A percentile compares a stretch with the other conserved stretches of the same genome.
These are phyloP conservation scores for Astropecten irregularis DNA, from an alignment of 53 echinoderm and acorn worm species.

Conservation along the genomic window DNA sequence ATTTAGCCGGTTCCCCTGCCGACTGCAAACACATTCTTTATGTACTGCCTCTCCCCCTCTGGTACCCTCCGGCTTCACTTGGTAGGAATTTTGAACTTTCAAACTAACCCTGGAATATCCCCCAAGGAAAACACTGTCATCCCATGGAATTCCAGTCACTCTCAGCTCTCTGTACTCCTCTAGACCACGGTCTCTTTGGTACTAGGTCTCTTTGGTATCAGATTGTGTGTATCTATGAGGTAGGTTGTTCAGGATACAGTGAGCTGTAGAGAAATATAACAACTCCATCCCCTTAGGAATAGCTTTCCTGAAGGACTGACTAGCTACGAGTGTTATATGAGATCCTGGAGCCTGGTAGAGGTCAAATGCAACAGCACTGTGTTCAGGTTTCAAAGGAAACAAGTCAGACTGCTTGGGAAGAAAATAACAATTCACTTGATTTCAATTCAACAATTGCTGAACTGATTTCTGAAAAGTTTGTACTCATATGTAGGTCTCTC, in stretches of 20 bases:
- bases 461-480: too few relatives aligned
- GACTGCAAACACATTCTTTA: neutral
- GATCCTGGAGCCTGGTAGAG: neutral
- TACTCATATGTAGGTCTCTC: too few relatives aligned
- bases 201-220: too few relatives aligned
- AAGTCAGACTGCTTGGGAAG: too few relatives aligned
- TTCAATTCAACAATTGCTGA: too few relatives aligned
- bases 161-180: neutral
- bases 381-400: constrained; percentile 3
- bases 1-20: neutral
- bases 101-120: constrained; percentile 4
- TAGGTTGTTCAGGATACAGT: too few relatives aligned
- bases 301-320: neutral
- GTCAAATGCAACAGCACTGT: neutral
- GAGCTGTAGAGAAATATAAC: too few relatives aligned
- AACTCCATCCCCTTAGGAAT: neutral
- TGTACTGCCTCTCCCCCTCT: neutral
- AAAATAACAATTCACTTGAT: too few relatives aligned
- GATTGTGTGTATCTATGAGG: too few relatives aligned
- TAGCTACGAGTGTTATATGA: neutral
- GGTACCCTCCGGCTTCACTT: constrained; percentile 13
- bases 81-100: constrained; percentile 44
- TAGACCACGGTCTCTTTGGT: too few relatives aligned
- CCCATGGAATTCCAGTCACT: constrained; percentile 41
- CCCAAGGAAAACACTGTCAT: neutral